These are phyloP conservation scores for Danionella cerebrum DNA, from an alignment of 2,113 vertebrate species.

Conservation along the genomic window DNA sequence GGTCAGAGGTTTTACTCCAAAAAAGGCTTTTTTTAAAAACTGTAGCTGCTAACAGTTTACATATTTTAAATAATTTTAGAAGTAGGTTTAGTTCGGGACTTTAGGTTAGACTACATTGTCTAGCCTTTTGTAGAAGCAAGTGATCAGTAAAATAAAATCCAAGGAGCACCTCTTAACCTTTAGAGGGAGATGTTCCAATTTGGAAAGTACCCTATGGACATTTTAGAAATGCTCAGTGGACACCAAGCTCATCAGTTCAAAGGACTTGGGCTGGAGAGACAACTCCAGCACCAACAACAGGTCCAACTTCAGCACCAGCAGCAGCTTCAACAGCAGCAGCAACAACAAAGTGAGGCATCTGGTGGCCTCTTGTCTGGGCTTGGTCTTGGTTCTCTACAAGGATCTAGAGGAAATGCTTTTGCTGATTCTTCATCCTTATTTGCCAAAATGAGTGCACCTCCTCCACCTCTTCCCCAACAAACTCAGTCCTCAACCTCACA, in stretches of 20 bases:
- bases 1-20: background rate
- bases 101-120: constrained; percentile 2
- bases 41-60: background rate
- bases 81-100: no score
- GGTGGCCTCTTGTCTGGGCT: constrained; percentile 66
- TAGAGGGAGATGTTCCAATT: constrained; percentile 70
- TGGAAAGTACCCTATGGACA: constrained; percentile 76
- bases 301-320: constrained; percentile 72
- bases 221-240: constrained; percentile 73
- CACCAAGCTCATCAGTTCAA: constrained; percentile 75
- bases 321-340: constrained; percentile 69
- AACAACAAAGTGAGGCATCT: constrained; percentile 53
- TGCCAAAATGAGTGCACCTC: constrained; percentile 68
- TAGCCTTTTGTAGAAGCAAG: constrained; percentile 29
- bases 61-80: no score
- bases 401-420: constrained; percentile 63
- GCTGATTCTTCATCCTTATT: constrained; percentile 68
- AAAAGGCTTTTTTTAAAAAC: background rate
- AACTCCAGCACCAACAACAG: constrained; percentile 69
- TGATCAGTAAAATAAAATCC: constrained; percentile 18
- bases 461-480: constrained; percentile 64
- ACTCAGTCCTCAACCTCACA: constrained; percentile 64
- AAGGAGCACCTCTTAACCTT: constrained; percentile 37
- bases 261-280: constrained; percentile 67
- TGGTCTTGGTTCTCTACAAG: constrained; percentile 62